These are phyloP conservation scores for Rafetus swinhoei DNA, from an alignment of 2,113 vertebrate species.

Conservation along the genomic window DNA sequence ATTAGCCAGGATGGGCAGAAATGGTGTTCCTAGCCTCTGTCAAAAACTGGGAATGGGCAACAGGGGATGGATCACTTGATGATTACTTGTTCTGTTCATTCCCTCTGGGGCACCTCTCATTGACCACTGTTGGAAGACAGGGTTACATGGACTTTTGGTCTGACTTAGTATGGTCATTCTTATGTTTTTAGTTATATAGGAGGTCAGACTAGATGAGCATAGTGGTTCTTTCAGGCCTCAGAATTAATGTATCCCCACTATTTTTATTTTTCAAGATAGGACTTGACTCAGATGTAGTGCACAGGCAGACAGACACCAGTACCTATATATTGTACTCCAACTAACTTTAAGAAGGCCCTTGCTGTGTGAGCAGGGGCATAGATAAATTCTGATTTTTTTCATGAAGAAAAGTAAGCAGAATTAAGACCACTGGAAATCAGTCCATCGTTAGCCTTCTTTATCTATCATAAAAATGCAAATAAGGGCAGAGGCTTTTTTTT, in stretches of 20 bases:
- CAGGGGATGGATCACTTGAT: too few relatives aligned
- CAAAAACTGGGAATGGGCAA: too few relatives aligned
- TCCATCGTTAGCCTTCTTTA: not conserved
- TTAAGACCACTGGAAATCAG: not conserved
- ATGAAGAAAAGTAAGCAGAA: not conserved
- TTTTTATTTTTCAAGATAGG: not conserved
- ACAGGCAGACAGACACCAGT: not conserved
- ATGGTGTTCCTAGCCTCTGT: too few relatives aligned
- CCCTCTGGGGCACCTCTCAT: too few relatives aligned
- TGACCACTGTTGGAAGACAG: too few relatives aligned
- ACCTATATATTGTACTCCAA: not conserved
- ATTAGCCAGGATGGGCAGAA: too few relatives aligned
- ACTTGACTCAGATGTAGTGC: rapidly evolving
- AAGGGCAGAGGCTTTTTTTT: not conserved
- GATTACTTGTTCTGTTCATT: too few relatives aligned
- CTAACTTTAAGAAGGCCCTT: not conserved
- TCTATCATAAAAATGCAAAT: not conserved
- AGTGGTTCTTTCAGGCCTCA: not conserved
- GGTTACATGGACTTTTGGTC: too few relatives aligned
- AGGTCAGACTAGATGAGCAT: not conserved
- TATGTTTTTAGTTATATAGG: not conserved
- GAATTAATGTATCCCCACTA: not conserved
- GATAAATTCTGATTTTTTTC: not conserved
- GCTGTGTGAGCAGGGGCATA: not conserved
- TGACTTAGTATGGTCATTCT: too few relatives aligned